Conservation (phyloP, 2,888 invertebrate genomes). For the Notodonta dromedarius region DNA sequence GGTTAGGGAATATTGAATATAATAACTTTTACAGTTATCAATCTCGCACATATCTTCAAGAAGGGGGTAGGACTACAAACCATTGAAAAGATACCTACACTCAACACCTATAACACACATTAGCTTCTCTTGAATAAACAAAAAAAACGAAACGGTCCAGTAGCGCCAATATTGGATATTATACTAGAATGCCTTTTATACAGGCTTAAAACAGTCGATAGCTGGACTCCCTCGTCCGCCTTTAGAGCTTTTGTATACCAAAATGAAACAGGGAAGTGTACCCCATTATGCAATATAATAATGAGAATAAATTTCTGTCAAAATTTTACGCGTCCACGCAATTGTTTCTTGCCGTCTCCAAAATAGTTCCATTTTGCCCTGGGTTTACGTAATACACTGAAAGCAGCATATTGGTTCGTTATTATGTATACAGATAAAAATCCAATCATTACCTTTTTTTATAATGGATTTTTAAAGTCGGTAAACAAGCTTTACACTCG, state of each 20-base stretch:
- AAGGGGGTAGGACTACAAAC: too few relatives aligned
- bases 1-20: neutral
- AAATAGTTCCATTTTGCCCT: neutral
- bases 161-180: constrained; percentile 3
- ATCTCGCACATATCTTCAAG: too few relatives aligned
- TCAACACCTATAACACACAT: neutral
- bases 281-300: constrained; percentile 14
- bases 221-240: too few relatives aligned
- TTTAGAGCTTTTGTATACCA: constrained; percentile 12
- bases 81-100: neutral
- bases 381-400: neutral
- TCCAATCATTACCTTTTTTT: neutral
- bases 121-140: too few relatives aligned
- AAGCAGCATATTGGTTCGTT: neutral
- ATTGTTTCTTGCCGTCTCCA: constrained; percentile 4
- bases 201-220: too few relatives aligned
- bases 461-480: too few relatives aligned
- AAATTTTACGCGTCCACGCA: constrained; percentile 12
- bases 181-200: too few relatives aligned
- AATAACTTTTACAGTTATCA: too few relatives aligned
- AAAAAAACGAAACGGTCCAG: neutral
- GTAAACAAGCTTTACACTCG: too few relatives aligned
- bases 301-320: constrained; percentile 15
- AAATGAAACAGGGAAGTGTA: constrained; percentile 30
- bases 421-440: neutral